Conservation (phyloP, 2,888 invertebrate species). For the Pristionchus mayeri region DNA sequence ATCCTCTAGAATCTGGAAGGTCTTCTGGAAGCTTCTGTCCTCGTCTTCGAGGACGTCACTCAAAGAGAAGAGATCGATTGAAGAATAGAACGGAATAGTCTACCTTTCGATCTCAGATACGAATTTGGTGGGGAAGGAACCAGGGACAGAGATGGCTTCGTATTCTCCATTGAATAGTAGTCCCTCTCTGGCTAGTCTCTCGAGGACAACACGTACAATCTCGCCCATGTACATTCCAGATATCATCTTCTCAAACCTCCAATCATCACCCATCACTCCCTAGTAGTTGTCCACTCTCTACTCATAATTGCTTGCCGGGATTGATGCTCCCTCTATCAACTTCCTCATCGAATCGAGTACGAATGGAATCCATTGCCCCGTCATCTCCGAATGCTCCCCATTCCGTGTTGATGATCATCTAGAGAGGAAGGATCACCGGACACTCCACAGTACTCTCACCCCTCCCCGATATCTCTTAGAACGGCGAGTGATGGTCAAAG, state of each 20-base stretch:
- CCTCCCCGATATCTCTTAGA: background rate
- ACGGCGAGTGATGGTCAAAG: background rate
- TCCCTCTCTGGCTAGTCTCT: conserved; percentile 83
- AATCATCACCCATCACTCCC: background rate
- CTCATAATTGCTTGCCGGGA: conserved; percentile 82
- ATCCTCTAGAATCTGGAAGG: conserved; percentile 86
- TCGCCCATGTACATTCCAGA: conserved; percentile 99
- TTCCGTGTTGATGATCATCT: conserved; percentile 93
- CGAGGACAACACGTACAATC: conserved; percentile 88
- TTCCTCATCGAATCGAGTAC: conserved; percentile 85
- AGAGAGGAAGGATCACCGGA: background rate
- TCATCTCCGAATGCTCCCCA: conserved; percentile 98
- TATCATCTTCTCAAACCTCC: conserved; percentile 95
- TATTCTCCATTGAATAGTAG: conserved; percentile 71
- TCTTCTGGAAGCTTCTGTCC: conserved; percentile 70
- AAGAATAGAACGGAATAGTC: background rate
- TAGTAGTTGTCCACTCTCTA: background rate
- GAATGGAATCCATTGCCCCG: conserved; percentile 88
- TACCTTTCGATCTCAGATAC: conserved; percentile 93
- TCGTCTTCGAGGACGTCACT: conserved; percentile 71
- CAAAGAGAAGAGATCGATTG: background rate
- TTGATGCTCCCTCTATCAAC: conserved; percentile 89
- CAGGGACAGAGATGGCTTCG: conserved; percentile 67
- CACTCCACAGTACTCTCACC: background rate
- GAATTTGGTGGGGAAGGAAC: conserved; percentile 91